Percentiles rank a stretch among this genome's conserved stretches.
phyloP scores from a whole-genome alignment of 2,113 vertebrate genomes.

The Amblyopsis rosae region DNA sequence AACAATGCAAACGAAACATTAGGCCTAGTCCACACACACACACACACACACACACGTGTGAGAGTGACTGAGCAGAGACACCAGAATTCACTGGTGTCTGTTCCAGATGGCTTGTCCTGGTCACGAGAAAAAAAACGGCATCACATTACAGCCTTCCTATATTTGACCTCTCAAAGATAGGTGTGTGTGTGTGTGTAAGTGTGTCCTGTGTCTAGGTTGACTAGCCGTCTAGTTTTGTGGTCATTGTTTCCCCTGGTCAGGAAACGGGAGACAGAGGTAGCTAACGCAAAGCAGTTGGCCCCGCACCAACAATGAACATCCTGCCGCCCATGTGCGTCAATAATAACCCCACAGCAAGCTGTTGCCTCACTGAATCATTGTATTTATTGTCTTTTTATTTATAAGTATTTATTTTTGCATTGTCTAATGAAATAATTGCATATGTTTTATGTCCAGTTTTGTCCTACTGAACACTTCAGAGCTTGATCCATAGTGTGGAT shows the following conservation, averaged over 20 bases:
- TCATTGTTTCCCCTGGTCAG: slow-evolving; percentile 52
- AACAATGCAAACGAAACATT: too few species aligned
- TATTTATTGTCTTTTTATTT: too few species aligned
- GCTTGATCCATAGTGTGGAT: too few species aligned
- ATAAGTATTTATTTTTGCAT: too few species aligned
- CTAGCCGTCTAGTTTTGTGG: slow-evolving; percentile 34
- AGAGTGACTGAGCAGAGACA: background rate
- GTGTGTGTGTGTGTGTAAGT: slow-evolving; percentile 4
- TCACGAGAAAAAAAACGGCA: slow-evolving; percentile 32
- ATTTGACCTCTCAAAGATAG: slow-evolving; percentile 55
- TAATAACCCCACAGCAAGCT: too few species aligned
- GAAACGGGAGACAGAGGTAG: slow-evolving; percentile 42
- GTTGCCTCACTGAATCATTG: too few species aligned
- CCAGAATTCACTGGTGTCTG: slow-evolving; percentile 11
- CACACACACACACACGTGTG: too few species aligned
- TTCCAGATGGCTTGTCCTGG: slow-evolving; percentile 62
- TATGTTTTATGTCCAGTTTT: too few species aligned
- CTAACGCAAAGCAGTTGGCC: slow-evolving; percentile 3
- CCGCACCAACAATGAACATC: slow-evolving; percentile 25
- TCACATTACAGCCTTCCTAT: slow-evolving; percentile 67
- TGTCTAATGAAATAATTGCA: too few species aligned
- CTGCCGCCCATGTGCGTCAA: background rate
- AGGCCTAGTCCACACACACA: too few species aligned
- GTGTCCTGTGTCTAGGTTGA: slow-evolving; percentile 46
- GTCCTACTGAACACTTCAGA: too few species aligned